These are phyloP conservation scores for Colaptes auratus DNA, from an alignment of 2,113 vertebrate genomes.

Conservation along the genomic window DNA sequence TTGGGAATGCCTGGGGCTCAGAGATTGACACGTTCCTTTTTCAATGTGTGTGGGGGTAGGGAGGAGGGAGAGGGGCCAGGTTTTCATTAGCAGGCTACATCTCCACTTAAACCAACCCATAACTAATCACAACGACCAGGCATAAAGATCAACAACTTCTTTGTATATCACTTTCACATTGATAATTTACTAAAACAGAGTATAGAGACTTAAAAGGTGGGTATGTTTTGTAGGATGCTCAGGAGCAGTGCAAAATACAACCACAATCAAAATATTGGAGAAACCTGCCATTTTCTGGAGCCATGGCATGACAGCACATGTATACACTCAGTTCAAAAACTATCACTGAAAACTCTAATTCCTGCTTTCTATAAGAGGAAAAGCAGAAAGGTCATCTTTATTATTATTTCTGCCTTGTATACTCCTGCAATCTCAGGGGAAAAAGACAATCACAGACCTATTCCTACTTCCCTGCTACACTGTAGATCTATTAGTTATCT, in stretches of 20 bases:
- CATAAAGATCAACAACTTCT: not conserved
- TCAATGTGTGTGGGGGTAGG: rapidly evolving
- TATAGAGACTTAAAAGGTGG: not conserved
- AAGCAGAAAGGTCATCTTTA: not conserved
- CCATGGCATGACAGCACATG: not conserved
- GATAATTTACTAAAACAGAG: not conserved
- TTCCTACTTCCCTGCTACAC: not conserved
- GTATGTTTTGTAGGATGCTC: not conserved
- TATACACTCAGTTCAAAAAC: not conserved
- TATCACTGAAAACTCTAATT: not conserved
- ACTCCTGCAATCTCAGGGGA: not conserved
- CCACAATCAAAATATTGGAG: not conserved
- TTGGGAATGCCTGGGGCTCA: not conserved
- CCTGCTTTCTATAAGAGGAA: not conserved
- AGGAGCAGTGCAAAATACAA: not conserved
- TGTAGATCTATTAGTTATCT: not conserved
- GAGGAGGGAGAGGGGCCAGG: not conserved
- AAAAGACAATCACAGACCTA: not conserved
- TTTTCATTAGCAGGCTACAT: not conserved
- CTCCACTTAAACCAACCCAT: not conserved
- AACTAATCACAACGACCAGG: not conserved
- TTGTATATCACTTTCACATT: not conserved
- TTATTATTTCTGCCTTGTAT: not conserved
- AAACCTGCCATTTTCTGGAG: not conserved
- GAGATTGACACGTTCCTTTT: not conserved